Evolutionary conservation across 2,888 invertebrate genomes (phyloP).

Genomic region (Drosophila siamana): DNA sequence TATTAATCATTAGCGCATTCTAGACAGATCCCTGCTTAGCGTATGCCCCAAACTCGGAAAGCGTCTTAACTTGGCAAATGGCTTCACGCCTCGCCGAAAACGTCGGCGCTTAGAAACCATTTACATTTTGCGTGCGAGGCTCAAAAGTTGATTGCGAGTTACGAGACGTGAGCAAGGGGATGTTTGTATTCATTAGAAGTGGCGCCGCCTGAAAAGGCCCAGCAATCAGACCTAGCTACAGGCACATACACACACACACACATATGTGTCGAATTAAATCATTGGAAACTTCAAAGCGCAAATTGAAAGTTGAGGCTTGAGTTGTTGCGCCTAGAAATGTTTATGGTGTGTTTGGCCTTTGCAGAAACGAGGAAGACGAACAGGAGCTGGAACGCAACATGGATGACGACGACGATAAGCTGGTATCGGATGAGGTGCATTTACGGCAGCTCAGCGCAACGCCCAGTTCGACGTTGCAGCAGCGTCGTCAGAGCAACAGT

Average conservation of each 20-base stretch:
- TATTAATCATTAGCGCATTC: conserved; percentile 23
- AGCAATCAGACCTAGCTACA: conserved; percentile 37
- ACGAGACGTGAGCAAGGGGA: background rate
- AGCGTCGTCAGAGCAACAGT: conserved; percentile 61
- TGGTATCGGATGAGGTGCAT: conserved; percentile 82
- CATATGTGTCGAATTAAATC: background rate
- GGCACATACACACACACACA: too few relatives aligned
- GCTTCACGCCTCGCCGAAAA: conserved; percentile 60
- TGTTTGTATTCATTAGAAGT: conserved; percentile 60
- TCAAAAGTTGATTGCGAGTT: conserved; percentile 43
- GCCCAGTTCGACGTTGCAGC: conserved; percentile 68
- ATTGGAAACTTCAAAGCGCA: conserved; percentile 63
- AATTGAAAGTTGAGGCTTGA: conserved; percentile 46
- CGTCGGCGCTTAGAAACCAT: conserved; percentile 59
- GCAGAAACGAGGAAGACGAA: conserved; percentile 72
- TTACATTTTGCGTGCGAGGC: conserved; percentile 45
- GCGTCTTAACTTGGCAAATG: conserved; percentile 37
- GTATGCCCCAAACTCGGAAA: background rate
- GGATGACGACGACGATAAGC: conserved; percentile 82
- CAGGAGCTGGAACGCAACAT: conserved; percentile 69
- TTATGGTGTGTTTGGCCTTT: conserved; percentile 12
- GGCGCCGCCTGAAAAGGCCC: conserved; percentile 18
- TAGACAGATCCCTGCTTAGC: conserved; percentile 3
- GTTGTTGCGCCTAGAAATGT: conserved; percentile 15
- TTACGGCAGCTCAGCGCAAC: conserved; percentile 79